Percentiles rank a stretch among this genome's conserved stretches.
These are phyloP conservation scores for Tenthredo distinguenda DNA, from an alignment of 2,888 invertebrate species.

Conservation along the genomic window DNA sequence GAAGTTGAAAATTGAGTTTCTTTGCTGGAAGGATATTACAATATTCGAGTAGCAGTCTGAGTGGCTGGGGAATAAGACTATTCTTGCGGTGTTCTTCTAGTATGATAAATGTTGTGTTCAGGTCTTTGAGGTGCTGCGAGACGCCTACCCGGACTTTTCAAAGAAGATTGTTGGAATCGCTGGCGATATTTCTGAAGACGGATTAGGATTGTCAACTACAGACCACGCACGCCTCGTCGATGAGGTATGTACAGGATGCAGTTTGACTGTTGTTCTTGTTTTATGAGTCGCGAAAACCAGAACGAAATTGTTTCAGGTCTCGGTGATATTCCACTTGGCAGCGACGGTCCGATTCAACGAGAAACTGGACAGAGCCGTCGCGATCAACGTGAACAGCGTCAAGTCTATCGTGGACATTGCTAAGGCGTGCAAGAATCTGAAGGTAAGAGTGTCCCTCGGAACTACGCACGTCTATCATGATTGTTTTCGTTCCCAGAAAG, in stretches of 20 bases:
- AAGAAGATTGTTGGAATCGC: slow-evolving; percentile 75
- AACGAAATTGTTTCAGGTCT: slow-evolving; percentile 50
- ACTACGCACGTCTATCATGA: background rate
- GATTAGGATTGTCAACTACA: slow-evolving; percentile 74
- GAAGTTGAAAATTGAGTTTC: background rate
- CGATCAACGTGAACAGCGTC: slow-evolving; percentile 57
- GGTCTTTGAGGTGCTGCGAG: slow-evolving; percentile 63
- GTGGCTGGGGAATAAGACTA: no score
- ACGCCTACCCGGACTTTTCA: slow-evolving; percentile 69
- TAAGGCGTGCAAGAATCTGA: slow-evolving; percentile 57
- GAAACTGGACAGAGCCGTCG: slow-evolving; percentile 50
- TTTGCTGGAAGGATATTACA: no score
- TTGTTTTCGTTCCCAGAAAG: background rate
- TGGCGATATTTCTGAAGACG: slow-evolving; percentile 75
- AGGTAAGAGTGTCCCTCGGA: slow-evolving; percentile 44
- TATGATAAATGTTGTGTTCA: slow-evolving; percentile 49
- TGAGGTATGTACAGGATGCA: slow-evolving; percentile 56
- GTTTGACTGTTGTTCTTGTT: background rate
- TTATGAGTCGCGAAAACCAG: background rate
- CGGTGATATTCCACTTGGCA: slow-evolving; percentile 58
- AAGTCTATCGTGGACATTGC: slow-evolving; percentile 56
- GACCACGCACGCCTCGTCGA: slow-evolving; percentile 66
- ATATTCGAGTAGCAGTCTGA: no score
- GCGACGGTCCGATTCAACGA: slow-evolving; percentile 59
- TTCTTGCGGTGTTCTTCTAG: background rate